Percentiles rank a stretch among this genome's conserved stretches.
Evolutionary conservation across 1,140 invertebrate species (phyloP).

Genomic region (Batillaria attramentaria): DNA sequence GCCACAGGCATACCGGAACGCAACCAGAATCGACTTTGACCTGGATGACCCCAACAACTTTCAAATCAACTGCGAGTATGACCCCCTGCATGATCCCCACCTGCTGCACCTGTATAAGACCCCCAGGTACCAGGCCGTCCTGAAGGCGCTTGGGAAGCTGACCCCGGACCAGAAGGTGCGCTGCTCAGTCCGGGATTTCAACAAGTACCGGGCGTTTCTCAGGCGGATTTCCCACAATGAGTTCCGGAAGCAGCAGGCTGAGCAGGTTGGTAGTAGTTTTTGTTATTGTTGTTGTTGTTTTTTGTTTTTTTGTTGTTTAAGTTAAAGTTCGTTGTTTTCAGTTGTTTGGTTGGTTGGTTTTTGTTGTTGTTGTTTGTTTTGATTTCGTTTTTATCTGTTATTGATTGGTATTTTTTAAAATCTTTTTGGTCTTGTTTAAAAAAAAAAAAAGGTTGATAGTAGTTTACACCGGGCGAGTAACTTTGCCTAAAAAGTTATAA

Average conservation of each 20-base stretch:
- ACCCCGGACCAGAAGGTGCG: slow-evolving; percentile 1
- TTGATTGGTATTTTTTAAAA: too few species aligned
- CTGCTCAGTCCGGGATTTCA: slow-evolving; percentile 7
- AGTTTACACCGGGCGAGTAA: too few species aligned
- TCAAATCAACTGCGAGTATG: slow-evolving; percentile 8
- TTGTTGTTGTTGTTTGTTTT: background rate
- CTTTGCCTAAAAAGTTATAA: too few species aligned
- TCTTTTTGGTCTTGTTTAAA: too few species aligned
- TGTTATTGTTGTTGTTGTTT: background rate
- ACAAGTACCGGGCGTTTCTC: slow-evolving; percentile 6
- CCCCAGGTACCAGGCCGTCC: background rate
- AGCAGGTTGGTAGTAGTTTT: slow-evolving; percentile 10
- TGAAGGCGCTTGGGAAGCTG: background rate
- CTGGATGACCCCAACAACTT: slow-evolving; percentile 15
- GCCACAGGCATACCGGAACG: background rate
- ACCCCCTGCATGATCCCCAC: slow-evolving; percentile 10
- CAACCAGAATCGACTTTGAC: background rate
- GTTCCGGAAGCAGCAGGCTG: background rate
- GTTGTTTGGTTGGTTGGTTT: too few species aligned
- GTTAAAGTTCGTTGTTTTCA: too few species aligned
- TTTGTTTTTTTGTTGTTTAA: background rate
- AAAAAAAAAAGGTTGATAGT: too few species aligned
- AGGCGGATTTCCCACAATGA: background rate
- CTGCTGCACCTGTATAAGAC: background rate
- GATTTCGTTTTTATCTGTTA: background rate